Evolutionary conservation across 2,888 invertebrate genomes (phyloP), one percentile per base, ranked within the genome.

Genomic region (Drosophila hamatofila): DNA sequence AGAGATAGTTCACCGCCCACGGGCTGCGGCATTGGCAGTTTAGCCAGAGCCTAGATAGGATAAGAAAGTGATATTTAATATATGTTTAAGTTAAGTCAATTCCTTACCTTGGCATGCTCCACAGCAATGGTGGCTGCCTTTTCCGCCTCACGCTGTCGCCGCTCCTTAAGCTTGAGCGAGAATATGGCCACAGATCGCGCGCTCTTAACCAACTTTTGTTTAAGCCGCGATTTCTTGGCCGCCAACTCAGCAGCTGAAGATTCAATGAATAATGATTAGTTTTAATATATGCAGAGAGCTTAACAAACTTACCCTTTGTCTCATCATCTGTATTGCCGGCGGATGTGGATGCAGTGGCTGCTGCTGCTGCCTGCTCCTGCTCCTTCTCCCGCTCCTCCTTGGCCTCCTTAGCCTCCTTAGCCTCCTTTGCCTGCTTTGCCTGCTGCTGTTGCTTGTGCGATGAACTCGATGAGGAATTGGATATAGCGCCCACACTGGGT

Each of bases 111-210:
- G 64, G 94, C 94, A 84, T 94, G 94, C 86, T 94, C 94, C 76
- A 94, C 94, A 27, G 94, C 94, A 70, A 95, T 95, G 68, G 94
- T 94, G 33, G 95, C 95, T 67, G 95, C 95, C 60, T 94, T 93
- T 72, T 95, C 95, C 0, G 97, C 97, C 89, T 97, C 97, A 35
- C 96, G 93, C 63, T 97, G 97, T 60, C 96, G 94, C n/a, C 96
- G 94, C 86, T 96, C 96, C 86, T 96, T 96, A 73, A 97, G 93
- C 64, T 97, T 97, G 56, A 97, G 93, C 7, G 97, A 97, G 93
- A 97, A 97, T 90, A 97, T 96, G 7, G 97, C 97, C 48, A 97
- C 97, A 0, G 97, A 97, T 16, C 97, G 94, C 8, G 97, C 97
- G 57, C 97, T 95, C 92, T 97, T 97, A 93, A 97, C 96, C 30